phyloP scores from a whole-genome alignment of 2,888 invertebrate species.

The Drosophila anomelani region DNA sequence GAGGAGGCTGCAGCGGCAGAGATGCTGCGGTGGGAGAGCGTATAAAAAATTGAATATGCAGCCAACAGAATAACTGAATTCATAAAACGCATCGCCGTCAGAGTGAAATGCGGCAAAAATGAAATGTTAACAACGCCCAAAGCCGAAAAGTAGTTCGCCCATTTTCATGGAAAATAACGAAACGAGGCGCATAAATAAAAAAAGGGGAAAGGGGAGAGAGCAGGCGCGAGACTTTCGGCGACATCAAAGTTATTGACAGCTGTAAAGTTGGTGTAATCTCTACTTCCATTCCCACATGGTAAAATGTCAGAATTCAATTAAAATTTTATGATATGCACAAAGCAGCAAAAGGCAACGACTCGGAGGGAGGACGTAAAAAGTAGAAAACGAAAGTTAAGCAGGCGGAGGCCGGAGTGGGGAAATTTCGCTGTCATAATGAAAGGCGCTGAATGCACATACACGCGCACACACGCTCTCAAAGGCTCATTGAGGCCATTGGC shows the following conservation, averaged over 20 bases:
- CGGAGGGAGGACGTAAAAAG: slow-evolving; percentile 17
- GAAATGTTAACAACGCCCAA: slow-evolving; percentile 52
- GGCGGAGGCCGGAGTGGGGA: slow-evolving; percentile 15
- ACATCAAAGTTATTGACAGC: slow-evolving; percentile 74
- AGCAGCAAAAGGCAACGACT: slow-evolving; percentile 58
- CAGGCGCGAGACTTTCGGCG: slow-evolving; percentile 18
- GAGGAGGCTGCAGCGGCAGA: slow-evolving; percentile 10
- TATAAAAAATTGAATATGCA: slow-evolving; percentile 64
- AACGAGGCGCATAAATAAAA: slow-evolving; percentile 63
- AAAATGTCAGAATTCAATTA: slow-evolving; percentile 77
- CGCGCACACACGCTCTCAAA: slow-evolving; percentile 7
- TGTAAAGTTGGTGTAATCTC: slow-evolving; percentile 66
- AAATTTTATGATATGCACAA: slow-evolving; percentile 73
- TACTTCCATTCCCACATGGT: slow-evolving; percentile 62
- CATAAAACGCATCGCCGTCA: slow-evolving; percentile 45
- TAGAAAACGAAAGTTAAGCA: slow-evolving; percentile 43
- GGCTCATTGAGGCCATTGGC: slow-evolving; percentile 69
- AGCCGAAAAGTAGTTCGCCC: slow-evolving; percentile 69
- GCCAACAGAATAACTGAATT: slow-evolving; percentile 41
- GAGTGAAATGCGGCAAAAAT: slow-evolving; percentile 52
- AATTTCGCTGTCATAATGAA: slow-evolving; percentile 59
- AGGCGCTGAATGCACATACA: slow-evolving; percentile 53
- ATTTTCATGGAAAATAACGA: slow-evolving; percentile 46
- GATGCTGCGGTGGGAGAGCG: slow-evolving; percentile 39
- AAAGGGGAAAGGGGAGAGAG: not conserved